Evolutionary conservation across 2,113 vertebrate genomes (phyloP), one percentile per base, ranked within the genome.

Genomic region (Puntigrus tetrazona): DNA sequence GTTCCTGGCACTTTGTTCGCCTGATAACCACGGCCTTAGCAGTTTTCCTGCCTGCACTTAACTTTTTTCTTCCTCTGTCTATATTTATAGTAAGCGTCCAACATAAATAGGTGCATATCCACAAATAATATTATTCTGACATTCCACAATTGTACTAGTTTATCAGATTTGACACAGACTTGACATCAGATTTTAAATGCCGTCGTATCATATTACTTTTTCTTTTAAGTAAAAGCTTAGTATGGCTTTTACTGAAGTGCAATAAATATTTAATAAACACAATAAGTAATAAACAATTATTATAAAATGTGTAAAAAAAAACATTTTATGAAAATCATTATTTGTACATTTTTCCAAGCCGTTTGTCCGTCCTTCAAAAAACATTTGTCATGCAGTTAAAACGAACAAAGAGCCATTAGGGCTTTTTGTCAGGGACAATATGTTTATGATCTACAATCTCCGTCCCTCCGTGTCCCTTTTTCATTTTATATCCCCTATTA

Each of bases 401-500:
- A 74, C 57, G 73, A 74, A 74, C 57, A 47, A 69, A 83, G 82
- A 83, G 61, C 76, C 73, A 78, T 76, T 81, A 86, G 63, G 70
- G 31, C 31, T 69, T 43, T 38, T 83, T 80, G 78, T 82, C 84
- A 83, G 36, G 41, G 84, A 85, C 78, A 74, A 47, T 83, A 75
- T 83, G 82, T 73, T 79, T 57, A 92, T 91, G 92, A 94, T 91
- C 89, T 86, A 91, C 89, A 91, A 87, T 90, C 91, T 91, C 86
- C 38, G 70, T 86, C 88, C 93, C 93, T 93, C 91, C 92, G 90
- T 91, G 76, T 86, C 88, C 93, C 93, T 93, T 90, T 92, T 91
- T 91, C 89, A 90, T 94, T 95, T 95, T 94, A 94, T 94, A 92
- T 92, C 89, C 91, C 90, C 93, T 94, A 94, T 95, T 94, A 94